Percentiles rank a stretch among this genome's conserved stretches.
These are phyloP conservation scores for Cephonodes hylas DNA, from an alignment of 2,888 invertebrate genomes.

Conservation along the genomic window DNA sequence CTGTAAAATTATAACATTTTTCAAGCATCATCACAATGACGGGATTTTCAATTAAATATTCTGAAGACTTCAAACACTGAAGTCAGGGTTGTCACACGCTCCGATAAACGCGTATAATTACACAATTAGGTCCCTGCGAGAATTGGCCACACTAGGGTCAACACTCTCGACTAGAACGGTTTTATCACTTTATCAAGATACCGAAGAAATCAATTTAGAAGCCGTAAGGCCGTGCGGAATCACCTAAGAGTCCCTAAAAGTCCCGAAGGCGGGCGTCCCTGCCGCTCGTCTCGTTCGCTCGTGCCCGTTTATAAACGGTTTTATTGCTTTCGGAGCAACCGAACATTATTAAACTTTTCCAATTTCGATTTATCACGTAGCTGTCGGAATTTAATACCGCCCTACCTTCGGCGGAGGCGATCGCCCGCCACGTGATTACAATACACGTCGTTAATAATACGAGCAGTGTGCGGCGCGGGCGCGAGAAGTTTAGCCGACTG, in stretches of 20 bases:
- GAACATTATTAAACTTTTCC: constrained; percentile 83
- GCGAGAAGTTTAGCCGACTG: constrained; percentile 13
- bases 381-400: constrained; percentile 82
- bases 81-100: constrained; percentile 40
- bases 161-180: constrained; percentile 45
- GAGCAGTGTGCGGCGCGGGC: constrained; percentile 55
- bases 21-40: constrained; percentile 40
- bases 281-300: constrained; percentile 78
- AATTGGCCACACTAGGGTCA: neutral
- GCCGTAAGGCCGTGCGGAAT: constrained; percentile 64
- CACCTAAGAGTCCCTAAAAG: constrained; percentile 78
- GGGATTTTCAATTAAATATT: constrained; percentile 53
- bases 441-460: constrained; percentile 81
- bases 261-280: constrained; percentile 76
- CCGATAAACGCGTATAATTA: neutral
- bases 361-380: constrained; percentile 82
- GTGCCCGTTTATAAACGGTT: constrained; percentile 82
- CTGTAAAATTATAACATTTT: constrained; percentile 32
- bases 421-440: constrained; percentile 81
- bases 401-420: constrained; percentile 81
- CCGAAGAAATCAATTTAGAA: constrained; percentile 73
- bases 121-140: neutral
- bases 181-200: constrained; percentile 75
- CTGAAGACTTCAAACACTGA: constrained; percentile 41
- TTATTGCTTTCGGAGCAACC: constrained; percentile 82